Evolutionary conservation across 2,888 invertebrate species (phyloP).

Genomic region (Nudaria mundana): DNA sequence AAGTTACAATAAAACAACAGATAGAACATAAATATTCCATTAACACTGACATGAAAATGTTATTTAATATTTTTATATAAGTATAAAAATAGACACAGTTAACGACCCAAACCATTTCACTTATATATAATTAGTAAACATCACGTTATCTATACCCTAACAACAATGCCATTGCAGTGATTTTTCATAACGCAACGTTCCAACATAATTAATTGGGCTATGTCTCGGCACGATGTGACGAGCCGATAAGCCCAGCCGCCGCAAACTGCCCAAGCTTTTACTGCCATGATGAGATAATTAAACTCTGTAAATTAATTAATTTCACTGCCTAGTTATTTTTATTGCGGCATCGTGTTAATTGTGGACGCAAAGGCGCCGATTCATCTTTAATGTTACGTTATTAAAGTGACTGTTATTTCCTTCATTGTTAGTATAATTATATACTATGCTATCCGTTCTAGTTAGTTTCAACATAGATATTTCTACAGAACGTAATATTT

Average conservation of each 20-base stretch:
- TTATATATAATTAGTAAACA: slow-evolving; percentile 35
- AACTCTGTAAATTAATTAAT: slow-evolving; percentile 74
- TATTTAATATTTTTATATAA: not conserved
- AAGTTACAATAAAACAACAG: no score
- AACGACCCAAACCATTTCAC: slow-evolving; percentile 14
- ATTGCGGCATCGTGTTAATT: slow-evolving; percentile 61
- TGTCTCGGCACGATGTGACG: slow-evolving; percentile 65
- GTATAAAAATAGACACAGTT: no score
- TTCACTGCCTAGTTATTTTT: slow-evolving; percentile 64
- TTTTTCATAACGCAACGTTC: slow-evolving; percentile 54
- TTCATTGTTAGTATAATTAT: slow-evolving; percentile 28
- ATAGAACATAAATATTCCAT: no score
- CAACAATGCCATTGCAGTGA: slow-evolving; percentile 60
- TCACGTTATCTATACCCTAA: slow-evolving; percentile 34
- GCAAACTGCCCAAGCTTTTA: slow-evolving; percentile 63
- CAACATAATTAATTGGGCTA: slow-evolving; percentile 46
- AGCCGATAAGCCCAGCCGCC: slow-evolving; percentile 60
- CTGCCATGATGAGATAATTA: slow-evolving; percentile 75
- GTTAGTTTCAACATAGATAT: slow-evolving; percentile 13
- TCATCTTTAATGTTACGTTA: slow-evolving; percentile 38
- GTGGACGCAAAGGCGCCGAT: slow-evolving; percentile 55
- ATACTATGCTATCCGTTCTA: slow-evolving; percentile 17
- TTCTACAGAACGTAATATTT: no score
- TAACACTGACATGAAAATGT: not conserved
- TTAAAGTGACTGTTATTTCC: slow-evolving; percentile 22